These are phyloP conservation scores for Masticophis lateralis DNA, from an alignment of 2,797 vertebrate species.

Conservation along the genomic window DNA sequence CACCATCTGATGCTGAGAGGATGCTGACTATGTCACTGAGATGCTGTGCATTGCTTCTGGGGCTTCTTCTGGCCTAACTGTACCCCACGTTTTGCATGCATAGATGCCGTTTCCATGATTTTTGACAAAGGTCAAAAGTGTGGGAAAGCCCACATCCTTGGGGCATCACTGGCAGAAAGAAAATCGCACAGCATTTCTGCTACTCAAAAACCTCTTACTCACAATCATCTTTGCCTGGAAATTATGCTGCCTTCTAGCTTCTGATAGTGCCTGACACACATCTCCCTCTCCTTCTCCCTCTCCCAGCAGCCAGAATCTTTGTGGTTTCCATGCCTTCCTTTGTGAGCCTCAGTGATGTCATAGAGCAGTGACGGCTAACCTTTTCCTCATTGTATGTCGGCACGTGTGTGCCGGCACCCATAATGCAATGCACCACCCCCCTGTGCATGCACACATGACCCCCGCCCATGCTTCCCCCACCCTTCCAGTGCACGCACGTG, in stretches of 20 bases:
- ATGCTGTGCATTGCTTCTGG: background rate
- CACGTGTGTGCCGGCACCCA: too few relatives aligned
- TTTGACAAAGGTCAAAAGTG: background rate
- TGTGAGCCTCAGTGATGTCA: constrained; percentile 9
- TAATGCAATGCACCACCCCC: too few relatives aligned
- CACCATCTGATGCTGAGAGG: background rate
- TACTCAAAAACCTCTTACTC: background rate
- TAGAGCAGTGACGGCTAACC: background rate
- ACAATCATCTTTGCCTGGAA: background rate
- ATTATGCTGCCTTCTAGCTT: background rate
- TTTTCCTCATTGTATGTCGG: too few relatives aligned
- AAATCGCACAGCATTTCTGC: background rate
- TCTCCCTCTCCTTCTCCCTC: background rate
- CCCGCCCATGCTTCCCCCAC: too few relatives aligned
- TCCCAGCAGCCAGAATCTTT: background rate
- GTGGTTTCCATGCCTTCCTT: background rate
- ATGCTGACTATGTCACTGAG: background rate
- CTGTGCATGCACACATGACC: too few relatives aligned
- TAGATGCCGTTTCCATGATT: background rate
- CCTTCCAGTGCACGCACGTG: too few relatives aligned
- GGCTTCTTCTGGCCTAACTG: background rate
- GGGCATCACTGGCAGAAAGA: background rate
- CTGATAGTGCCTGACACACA: background rate
- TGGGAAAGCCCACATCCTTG: background rate
- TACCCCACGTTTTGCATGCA: background rate